phyloP scores from a whole-genome alignment of 2,797 vertebrate genomes.

The Brachymystax lenok region DNA sequence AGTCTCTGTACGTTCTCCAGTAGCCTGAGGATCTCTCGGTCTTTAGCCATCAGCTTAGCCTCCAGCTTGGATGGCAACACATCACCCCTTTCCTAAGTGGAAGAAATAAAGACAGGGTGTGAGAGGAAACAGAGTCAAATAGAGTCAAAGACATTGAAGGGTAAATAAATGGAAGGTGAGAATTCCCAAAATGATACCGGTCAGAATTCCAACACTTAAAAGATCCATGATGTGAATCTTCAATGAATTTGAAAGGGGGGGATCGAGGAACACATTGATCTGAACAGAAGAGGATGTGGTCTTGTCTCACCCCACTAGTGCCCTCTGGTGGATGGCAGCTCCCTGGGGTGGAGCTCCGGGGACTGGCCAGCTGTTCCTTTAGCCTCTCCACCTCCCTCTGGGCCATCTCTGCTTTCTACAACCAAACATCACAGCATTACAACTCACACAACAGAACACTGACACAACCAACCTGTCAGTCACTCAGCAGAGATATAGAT shows the following conservation, averaged over 20 bases:
- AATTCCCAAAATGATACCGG: not conserved
- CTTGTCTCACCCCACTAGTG: conserved; percentile 80
- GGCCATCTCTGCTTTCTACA: conserved; percentile 87
- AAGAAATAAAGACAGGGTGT: conserved; percentile 8
- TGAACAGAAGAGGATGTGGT: not conserved
- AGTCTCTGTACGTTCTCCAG: conserved; percentile 92
- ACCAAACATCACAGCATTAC: conserved; percentile 47
- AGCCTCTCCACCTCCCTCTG: conserved; percentile 92
- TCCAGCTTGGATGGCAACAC: conserved; percentile 85
- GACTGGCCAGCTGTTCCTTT: conserved; percentile 84
- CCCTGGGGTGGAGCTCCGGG: conserved; percentile 76
- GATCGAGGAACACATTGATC: conserved; percentile 1
- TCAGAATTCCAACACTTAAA: not conserved
- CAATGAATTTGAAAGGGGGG: not conserved
- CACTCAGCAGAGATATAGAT: conserved; percentile 49
- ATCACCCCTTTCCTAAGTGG: conserved; percentile 81
- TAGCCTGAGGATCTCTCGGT: conserved; percentile 91
- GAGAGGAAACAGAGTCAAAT: not conserved
- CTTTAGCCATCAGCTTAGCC: conserved; percentile 87
- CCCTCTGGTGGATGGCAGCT: conserved; percentile 82
- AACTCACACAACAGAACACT: conserved; percentile 32
- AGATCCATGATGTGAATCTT: not conserved
- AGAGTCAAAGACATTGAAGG: not conserved
- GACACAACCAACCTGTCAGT: conserved; percentile 44
- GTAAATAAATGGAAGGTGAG: not conserved